Percentiles rank a stretch among this genome's conserved stretches.
These are phyloP conservation scores for Percopsis omiscomaycus DNA, from an alignment of 2,797 vertebrate species.

Conservation along the genomic window DNA sequence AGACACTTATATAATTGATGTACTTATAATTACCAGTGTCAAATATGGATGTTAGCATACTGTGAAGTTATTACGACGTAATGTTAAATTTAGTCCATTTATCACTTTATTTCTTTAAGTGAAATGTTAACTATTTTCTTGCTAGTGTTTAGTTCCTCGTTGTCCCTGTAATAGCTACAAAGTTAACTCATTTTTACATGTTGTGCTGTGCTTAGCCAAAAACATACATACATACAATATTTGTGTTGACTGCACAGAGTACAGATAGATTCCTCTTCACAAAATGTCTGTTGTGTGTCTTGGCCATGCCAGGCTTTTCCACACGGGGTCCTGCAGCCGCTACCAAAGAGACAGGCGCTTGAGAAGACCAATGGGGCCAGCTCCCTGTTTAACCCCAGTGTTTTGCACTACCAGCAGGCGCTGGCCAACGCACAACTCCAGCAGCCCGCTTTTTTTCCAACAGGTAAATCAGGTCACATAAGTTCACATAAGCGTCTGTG, in stretches of 20 bases:
- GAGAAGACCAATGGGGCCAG: slow-evolving; percentile 94
- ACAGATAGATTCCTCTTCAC: slow-evolving; percentile 37
- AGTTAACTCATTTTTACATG: slow-evolving; percentile 55
- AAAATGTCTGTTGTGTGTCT: slow-evolving; percentile 26
- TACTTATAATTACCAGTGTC: slow-evolving; percentile 46
- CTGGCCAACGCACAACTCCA: slow-evolving; percentile 93
- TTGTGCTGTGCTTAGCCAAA: slow-evolving; percentile 68
- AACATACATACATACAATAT: slow-evolving; percentile 41
- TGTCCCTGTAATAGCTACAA: slow-evolving; percentile 68
- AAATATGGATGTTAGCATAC: slow-evolving; percentile 42
- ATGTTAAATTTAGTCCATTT: slow-evolving; percentile 52
- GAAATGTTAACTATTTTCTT: slow-evolving; percentile 61
- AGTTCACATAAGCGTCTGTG: no score
- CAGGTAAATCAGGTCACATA: slow-evolving; percentile 76
- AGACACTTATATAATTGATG: slow-evolving; percentile 40
- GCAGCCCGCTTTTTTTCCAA: slow-evolving; percentile 90
- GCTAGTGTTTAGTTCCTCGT: slow-evolving; percentile 68
- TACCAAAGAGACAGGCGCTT: slow-evolving; percentile 98
- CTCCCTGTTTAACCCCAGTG: slow-evolving; percentile 92
- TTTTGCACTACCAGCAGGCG: slow-evolving; percentile 98
- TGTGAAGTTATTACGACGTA: slow-evolving; percentile 48
- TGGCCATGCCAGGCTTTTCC: slow-evolving; percentile 85
- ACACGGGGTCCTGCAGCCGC: slow-evolving; percentile 91
- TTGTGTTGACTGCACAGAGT: slow-evolving; percentile 8
- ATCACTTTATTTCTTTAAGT: slow-evolving; percentile 41